Percentiles rank a stretch among this genome's conserved stretches.
Conservation (phyloP, 2,113 vertebrate species). For the Archocentrus centrarchus region DNA sequence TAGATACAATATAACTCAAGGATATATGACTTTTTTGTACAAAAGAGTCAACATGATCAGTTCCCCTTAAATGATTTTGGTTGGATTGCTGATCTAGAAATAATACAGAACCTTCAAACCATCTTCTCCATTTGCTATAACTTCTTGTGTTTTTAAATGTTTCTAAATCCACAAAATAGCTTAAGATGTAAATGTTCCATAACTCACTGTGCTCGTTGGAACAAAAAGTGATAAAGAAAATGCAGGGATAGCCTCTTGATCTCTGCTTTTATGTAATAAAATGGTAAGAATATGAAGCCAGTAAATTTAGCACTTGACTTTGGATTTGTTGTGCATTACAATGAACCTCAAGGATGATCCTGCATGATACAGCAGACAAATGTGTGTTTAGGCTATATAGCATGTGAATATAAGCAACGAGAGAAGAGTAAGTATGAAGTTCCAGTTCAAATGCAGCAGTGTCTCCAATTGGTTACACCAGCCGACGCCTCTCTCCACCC, state of each 20-base stretch:
- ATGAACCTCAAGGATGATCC: neutral
- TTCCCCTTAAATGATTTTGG: neutral
- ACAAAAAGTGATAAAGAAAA: neutral
- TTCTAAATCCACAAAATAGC: too few relatives aligned
- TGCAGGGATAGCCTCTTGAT: neutral
- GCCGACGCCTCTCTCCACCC: neutral
- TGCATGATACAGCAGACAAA: constrained; percentile 15
- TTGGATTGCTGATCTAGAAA: neutral
- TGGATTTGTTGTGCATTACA: neutral
- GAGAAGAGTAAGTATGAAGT: neutral
- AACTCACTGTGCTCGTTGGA: too few relatives aligned
- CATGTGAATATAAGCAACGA: constrained; percentile 9
- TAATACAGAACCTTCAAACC: too few relatives aligned
- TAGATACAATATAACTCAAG: too few relatives aligned
- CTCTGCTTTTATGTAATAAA: constrained; percentile 13
- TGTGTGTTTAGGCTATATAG: constrained; percentile 8
- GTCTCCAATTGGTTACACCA: constrained; percentile 11
- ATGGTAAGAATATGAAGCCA: constrained; percentile 18
- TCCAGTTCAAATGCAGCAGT: constrained; percentile 6
- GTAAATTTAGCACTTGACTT: constrained; percentile 13
- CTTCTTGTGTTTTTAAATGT: too few relatives aligned
- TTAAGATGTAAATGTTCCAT: too few relatives aligned
- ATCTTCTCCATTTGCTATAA: too few relatives aligned
- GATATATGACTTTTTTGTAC: too few relatives aligned
- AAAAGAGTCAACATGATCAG: neutral